Evolutionary conservation across 1,140 invertebrate species (phyloP).

Genomic region (Drepana arcuata): DNA sequence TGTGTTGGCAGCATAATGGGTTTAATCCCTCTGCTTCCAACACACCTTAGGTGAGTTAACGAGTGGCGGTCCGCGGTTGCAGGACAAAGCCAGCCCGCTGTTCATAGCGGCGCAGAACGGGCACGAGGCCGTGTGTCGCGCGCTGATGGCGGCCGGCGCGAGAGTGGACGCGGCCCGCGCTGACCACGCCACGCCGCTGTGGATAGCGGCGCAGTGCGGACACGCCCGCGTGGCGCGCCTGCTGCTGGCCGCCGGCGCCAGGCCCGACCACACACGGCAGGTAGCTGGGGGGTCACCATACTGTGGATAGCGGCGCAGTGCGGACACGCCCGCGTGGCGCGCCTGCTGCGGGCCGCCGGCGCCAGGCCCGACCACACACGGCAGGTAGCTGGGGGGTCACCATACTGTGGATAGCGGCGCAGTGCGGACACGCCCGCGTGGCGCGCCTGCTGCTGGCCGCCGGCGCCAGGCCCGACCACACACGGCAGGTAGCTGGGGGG

Average conservation of each 20-base stretch:
- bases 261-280: slow-evolving; percentile 85
- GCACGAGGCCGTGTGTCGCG: slow-evolving; percentile 81
- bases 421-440: slow-evolving; percentile 92
- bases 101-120: slow-evolving; percentile 94
- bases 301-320: background rate
- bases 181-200: slow-evolving; percentile 91
- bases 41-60: too few relatives aligned
- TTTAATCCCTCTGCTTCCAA: too few relatives aligned
- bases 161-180: slow-evolving; percentile 78
- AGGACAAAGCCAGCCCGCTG: slow-evolving; percentile 90
- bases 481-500: slow-evolving; percentile 85
- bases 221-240: slow-evolving; percentile 86
- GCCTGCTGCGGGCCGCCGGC: background rate
- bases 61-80: too few relatives aligned
- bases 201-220: slow-evolving; percentile 96
- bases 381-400: slow-evolving; percentile 86
- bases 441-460: slow-evolving; percentile 83
- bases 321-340: background rate
- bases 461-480: slow-evolving; percentile 85
- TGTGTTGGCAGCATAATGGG: too few relatives aligned
- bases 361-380: background rate
- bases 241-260: slow-evolving; percentile 83
- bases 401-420: slow-evolving; percentile 93
- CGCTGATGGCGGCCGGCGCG: slow-evolving; percentile 80
- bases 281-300: slow-evolving; percentile 57